Evolutionary conservation across 2,113 vertebrate species (phyloP).

Genomic region (Apus apus): DNA sequence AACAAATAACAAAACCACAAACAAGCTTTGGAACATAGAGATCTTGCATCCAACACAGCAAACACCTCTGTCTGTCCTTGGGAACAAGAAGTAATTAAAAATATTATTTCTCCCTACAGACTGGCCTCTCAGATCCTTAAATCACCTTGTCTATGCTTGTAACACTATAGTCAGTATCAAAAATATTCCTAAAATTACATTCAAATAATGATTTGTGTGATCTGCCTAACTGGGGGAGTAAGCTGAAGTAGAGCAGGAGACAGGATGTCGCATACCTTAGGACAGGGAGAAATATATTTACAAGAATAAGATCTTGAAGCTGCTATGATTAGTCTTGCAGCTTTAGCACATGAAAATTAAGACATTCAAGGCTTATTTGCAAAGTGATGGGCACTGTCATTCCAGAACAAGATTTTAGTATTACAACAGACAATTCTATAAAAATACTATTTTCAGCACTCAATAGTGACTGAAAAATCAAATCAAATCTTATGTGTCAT

Average conservation of each 20-base stretch:
- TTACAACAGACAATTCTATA: not conserved
- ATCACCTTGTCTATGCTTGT: not conserved
- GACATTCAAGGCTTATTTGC: not conserved
- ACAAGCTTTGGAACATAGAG: not conserved
- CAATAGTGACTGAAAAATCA: not conserved
- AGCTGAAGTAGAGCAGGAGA: not conserved
- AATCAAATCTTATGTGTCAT: not conserved
- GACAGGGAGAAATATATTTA: not conserved
- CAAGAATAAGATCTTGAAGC: not conserved
- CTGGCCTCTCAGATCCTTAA: not conserved
- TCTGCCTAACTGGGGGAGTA: not conserved
- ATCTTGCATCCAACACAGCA: not conserved
- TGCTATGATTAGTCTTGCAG: not conserved
- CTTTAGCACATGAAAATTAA: not conserved
- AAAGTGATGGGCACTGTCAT: not conserved
- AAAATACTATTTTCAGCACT: not conserved
- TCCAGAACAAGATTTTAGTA: not conserved
- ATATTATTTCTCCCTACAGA: not conserved
- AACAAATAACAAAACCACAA: not conserved
- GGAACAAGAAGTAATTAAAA: not conserved
- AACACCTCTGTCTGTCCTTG: not conserved
- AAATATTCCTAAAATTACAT: not conserved
- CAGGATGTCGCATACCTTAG: not conserved
- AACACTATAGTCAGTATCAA: not conserved
- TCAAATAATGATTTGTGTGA: not conserved